A percentile compares a stretch with the other conserved stretches of the same genome.
Conservation (phyloP, 64 coral and sea anemone genomes). For the Hydrozoanthus tunicans region DNA sequence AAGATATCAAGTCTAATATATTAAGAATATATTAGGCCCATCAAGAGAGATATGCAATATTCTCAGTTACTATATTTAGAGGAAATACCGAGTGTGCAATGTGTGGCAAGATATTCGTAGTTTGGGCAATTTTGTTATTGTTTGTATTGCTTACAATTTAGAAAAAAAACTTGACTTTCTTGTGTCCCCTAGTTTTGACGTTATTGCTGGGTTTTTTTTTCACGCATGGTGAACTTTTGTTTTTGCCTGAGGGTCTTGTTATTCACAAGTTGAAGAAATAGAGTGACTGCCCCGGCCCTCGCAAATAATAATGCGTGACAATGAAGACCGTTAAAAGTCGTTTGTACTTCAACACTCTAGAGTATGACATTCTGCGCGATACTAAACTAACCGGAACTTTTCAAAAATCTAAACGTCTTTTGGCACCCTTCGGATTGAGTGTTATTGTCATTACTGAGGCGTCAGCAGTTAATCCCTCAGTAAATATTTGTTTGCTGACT, state of each 20-base stretch:
- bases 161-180: too few relatives aligned
- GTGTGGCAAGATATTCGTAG: not conserved
- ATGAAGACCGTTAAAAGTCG: not conserved
- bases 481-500: too few relatives aligned
- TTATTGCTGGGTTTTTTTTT: too few relatives aligned
- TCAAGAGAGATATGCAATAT: not conserved
- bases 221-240: not conserved
- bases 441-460: too few relatives aligned
- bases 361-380: not conserved
- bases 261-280: too few relatives aligned
- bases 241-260: not conserved
- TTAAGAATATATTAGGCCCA: slow-evolving; percentile 9
- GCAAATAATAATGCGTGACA: not conserved
- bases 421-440: too few relatives aligned
- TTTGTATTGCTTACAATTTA: too few relatives aligned
- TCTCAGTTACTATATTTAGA: not conserved
- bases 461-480: too few relatives aligned
- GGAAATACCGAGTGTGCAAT: not conserved
- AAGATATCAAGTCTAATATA: not conserved
- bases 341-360: not conserved
- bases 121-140: not conserved
- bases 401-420: not conserved
- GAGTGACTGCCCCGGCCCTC: not conserved
- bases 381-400: not conserved
- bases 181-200: too few relatives aligned